Percentiles rank a stretch among this genome's conserved stretches.
These are phyloP conservation scores for Neolamprologus caudopunctatus DNA, from an alignment of 2,113 vertebrate species.

Conservation along the genomic window DNA sequence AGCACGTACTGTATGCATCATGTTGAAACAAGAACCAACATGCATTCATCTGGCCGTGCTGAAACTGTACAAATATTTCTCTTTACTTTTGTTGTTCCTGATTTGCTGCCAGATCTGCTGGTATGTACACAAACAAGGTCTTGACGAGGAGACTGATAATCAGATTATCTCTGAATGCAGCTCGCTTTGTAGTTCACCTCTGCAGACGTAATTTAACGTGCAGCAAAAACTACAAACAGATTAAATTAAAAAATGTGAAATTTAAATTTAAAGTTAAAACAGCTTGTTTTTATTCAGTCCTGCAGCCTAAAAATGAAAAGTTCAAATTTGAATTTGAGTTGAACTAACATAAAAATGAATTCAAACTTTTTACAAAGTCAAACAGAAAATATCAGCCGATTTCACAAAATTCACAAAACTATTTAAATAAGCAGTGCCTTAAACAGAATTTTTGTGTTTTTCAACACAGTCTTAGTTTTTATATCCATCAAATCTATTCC, in stretches of 20 bases:
- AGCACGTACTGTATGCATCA: neutral
- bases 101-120: neutral
- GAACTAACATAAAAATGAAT: fast-evolving
- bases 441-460: neutral
- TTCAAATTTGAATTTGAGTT: neutral
- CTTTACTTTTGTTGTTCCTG: neutral
- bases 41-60: neutral
- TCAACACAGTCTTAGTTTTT: neutral
- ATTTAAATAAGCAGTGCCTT: neutral
- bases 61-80: neutral
- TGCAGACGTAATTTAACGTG: neutral
- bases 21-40: neutral
- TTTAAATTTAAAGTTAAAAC: neutral
- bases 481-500: neutral
- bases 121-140: neutral
- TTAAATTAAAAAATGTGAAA: fast-evolving
- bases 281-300: neutral
- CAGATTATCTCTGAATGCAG: neutral
- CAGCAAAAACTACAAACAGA: fast-evolving
- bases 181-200: neutral
- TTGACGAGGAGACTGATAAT: neutral
- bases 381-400: neutral
- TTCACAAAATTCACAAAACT: neutral
- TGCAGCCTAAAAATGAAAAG: neutral
- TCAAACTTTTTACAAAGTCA: neutral